Conservation (phyloP, 2,888 invertebrate species). For the Yponomeuta malinellus region DNA sequence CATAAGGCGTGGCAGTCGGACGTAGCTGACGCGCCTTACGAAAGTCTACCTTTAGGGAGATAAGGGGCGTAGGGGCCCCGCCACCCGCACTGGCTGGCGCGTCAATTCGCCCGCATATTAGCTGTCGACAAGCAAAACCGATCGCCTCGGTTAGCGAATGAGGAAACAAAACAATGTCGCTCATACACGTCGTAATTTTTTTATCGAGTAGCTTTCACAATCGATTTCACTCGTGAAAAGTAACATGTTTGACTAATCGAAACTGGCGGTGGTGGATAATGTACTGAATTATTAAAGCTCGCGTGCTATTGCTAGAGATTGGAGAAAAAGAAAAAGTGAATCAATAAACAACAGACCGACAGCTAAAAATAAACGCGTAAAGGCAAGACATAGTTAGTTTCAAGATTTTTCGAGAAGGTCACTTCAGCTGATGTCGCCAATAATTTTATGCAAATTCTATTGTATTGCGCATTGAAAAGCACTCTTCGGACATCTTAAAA, state of each 20-base stretch:
- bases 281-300: neutral
- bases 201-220: neutral
- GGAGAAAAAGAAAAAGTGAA: neutral
- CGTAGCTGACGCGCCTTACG: too few relatives aligned
- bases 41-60: neutral
- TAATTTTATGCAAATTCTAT: too few relatives aligned
- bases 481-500: too few relatives aligned
- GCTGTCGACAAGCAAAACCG: slow-evolving; percentile 50
- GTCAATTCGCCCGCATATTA: slow-evolving; percentile 52
- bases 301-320: neutral
- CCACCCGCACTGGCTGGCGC: slow-evolving; percentile 30
- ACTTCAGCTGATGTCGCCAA: too few relatives aligned
- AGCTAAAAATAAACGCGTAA: neutral
- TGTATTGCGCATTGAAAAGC: too few relatives aligned
- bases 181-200: neutral
- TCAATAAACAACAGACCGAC: neutral
- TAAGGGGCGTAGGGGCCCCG: neutral
- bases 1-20: too few relatives aligned
- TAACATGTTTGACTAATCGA: too few relatives aligned
- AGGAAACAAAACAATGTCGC: slow-evolving; percentile 41
- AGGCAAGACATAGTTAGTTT: too few relatives aligned
- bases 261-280: neutral
- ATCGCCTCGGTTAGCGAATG: slow-evolving; percentile 38
- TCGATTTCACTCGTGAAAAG: neutral
- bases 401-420: too few relatives aligned